Conservation (phyloP, 2,797 vertebrate species). For the Morelia viridis region DNA sequence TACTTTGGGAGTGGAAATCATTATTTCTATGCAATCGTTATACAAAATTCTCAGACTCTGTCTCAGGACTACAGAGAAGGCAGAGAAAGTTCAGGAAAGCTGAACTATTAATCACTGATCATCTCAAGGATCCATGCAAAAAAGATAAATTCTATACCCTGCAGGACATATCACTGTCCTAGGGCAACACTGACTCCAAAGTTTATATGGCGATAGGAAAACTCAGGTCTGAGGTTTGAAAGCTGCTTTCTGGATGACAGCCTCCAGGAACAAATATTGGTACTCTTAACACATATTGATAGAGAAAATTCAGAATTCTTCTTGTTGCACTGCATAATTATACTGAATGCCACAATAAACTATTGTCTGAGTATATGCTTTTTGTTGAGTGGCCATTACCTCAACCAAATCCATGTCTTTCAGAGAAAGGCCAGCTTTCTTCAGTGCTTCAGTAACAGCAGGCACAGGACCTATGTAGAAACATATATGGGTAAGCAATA, state of each 20-base stretch:
- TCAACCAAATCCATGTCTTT: slow-evolving; percentile 95
- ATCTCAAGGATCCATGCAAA: neutral
- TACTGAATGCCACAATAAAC: neutral
- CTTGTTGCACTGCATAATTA: neutral
- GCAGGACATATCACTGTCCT: neutral
- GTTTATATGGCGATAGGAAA: neutral
- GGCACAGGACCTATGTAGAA: slow-evolving; percentile 86
- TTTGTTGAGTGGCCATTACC: slow-evolving; percentile 69
- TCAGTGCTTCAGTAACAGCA: slow-evolving; percentile 89
- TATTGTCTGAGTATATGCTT: neutral
- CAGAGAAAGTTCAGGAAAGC: neutral
- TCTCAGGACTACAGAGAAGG: neutral
- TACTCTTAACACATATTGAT: neutral
- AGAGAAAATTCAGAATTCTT: neutral
- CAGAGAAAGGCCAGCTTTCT: slow-evolving; percentile 87
- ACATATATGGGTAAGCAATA: neutral
- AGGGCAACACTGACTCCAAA: neutral
- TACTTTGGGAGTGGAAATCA: neutral
- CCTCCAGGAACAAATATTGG: neutral
- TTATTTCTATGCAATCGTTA: neutral
- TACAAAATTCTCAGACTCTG: neutral
- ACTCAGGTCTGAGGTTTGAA: neutral
- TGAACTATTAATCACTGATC: neutral
- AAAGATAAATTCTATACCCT: neutral
- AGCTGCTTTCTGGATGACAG: neutral